Evolutionary conservation across 2,797 vertebrate genomes (phyloP).

Genomic region (Anableps anableps): DNA sequence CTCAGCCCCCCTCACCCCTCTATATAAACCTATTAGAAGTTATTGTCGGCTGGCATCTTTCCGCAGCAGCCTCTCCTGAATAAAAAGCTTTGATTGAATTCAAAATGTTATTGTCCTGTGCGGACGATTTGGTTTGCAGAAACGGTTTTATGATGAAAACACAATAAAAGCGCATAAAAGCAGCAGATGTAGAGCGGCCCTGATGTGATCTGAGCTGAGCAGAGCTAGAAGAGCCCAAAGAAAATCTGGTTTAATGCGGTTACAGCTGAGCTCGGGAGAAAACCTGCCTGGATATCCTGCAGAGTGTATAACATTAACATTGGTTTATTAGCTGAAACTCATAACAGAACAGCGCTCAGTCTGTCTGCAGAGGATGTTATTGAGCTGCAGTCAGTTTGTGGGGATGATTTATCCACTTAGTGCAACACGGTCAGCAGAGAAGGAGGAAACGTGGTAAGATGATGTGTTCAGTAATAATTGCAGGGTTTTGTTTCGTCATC

Average conservation of each 20-base stretch:
- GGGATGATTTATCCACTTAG: not conserved
- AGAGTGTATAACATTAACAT: not conserved
- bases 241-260: constrained; percentile 22
- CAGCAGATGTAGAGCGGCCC: constrained; percentile 55
- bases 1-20: constrained; percentile 18
- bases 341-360: not conserved
- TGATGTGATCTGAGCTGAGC: constrained; percentile 22
- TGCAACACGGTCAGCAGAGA: not conserved
- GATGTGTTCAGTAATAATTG: not conserved
- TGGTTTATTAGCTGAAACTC: constrained; percentile 3
- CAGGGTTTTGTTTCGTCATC: not conserved
- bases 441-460: not conserved
- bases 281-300: constrained; percentile 34
- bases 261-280: constrained; percentile 2
- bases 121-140: constrained; percentile 59
- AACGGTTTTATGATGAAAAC: constrained; percentile 49
- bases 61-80: constrained; percentile 35
- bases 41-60: constrained; percentile 51
- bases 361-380: not conserved
- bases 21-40: constrained; percentile 58
- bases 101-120: constrained; percentile 50
- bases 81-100: constrained; percentile 57
- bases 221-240: constrained; percentile 5
- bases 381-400: not conserved
- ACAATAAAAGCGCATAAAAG: constrained; percentile 63